phyloP scores from a whole-genome alignment of 2,113 vertebrate genomes.

The Tyto alba region DNA sequence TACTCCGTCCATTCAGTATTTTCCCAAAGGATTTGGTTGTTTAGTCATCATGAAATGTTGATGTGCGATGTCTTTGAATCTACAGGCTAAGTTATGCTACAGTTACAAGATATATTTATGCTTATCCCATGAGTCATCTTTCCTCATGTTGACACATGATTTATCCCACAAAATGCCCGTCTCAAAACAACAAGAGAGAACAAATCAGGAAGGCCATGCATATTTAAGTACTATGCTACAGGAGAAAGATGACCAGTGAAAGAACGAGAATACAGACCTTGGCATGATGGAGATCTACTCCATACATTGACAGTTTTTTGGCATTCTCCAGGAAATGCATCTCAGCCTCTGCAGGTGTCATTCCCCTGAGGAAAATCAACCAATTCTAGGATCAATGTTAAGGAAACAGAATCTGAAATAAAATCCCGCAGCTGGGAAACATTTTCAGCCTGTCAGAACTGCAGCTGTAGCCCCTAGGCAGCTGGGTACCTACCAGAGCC shows the following conservation, averaged over 20 bases:
- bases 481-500: neutral
- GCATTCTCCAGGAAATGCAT: slow-evolving; percentile 97
- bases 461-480: neutral
- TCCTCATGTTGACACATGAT: neutral
- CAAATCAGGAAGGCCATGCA: neutral
- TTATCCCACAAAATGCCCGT: neutral
- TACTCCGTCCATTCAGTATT: neutral
- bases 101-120: neutral
- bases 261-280: slow-evolving; percentile 76
- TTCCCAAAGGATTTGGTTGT: neutral
- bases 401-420: neutral
- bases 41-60: neutral
- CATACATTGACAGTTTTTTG: slow-evolving; percentile 98
- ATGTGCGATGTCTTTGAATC: neutral
- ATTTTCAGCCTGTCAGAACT: neutral
- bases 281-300: slow-evolving; percentile 95
- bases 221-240: neutral
- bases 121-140: neutral
- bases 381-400: neutral
- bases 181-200: neutral
- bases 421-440: neutral
- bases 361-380: slow-evolving; percentile 78
- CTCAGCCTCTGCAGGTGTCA: slow-evolving; percentile 96
- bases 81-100: neutral
- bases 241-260: neutral